Evolutionary conservation across 2,888 invertebrate genomes (phyloP), one percentile per base, ranked within the genome.

Genomic region (Caprella mutica): DNA sequence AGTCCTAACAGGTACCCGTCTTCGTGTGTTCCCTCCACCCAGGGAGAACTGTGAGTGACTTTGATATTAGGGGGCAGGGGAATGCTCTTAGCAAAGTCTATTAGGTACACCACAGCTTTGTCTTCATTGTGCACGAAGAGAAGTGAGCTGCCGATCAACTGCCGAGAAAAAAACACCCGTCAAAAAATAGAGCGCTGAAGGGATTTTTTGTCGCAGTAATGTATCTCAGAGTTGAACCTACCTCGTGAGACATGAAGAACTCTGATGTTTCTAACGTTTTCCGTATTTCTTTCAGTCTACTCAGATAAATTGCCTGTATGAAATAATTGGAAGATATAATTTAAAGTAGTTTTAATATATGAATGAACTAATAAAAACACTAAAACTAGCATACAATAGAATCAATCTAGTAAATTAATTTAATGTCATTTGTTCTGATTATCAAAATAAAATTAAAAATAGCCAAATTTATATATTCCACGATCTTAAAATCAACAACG

Each of bases 61-160:
- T 60, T 76, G 61, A 84, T 75, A 62, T 83, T 80, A 1, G 80
- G 79, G 0, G 91, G 88, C 35, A 94, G 77, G 14, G 82, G 80
- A 44, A 90, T 80, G 1, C 93, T 92, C 76, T 97, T 97, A 48
- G 96, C 94, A 71, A 97, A 97, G 75, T 97, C 96, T 67, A 97
- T 97, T 77, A 97, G 80, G 96, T 96, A 97, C 14, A 92, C 83
- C 63, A 87, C 88, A 27, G 92, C 89, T 71, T 83, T 85, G 66
- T 81, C 80, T 56, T 82, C 80, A 73, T 97, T 94, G 76, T 93
- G 94, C 54, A 97, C 91, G 72, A 97, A 90, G 57, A 97, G 80
- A 58, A 97, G 76, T 24, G 93, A 93, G 73, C 93, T 93, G 65
- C 92, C 91, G 68, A 93, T 91, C 50, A 94, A 81, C 81, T 82